These are phyloP conservation scores for Trachurus trachurus DNA, from an alignment of 2,797 vertebrate genomes.

Conservation along the genomic window DNA sequence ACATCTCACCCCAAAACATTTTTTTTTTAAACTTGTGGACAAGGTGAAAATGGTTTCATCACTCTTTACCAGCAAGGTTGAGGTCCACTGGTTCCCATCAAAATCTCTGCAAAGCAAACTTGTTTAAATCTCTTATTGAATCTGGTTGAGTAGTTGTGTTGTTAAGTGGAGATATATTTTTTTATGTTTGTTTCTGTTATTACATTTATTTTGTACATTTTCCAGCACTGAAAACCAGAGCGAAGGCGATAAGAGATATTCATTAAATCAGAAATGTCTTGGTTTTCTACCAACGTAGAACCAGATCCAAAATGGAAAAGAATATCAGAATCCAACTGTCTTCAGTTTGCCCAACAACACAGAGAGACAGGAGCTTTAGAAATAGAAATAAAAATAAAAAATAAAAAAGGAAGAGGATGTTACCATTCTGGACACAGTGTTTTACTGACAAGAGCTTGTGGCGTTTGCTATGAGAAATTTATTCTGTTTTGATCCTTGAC, in stretches of 20 bases:
- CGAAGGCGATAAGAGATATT: not conserved
- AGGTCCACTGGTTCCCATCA: not conserved
- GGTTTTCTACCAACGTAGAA: not conserved
- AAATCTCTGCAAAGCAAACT: not conserved
- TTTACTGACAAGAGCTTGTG: slow-evolving; percentile 8
- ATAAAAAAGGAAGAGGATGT: not conserved
- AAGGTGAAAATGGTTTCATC: not conserved
- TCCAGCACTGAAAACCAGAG: not conserved
- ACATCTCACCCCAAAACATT: slow-evolving; percentile 3
- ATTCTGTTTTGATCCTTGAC: slow-evolving; percentile 3
- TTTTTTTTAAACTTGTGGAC: slow-evolving; percentile 2
- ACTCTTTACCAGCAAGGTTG: not conserved
- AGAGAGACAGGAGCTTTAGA: slow-evolving; percentile 8
- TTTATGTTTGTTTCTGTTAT: not conserved
- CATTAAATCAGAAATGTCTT: not conserved
- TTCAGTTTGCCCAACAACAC: slow-evolving; percentile 1
- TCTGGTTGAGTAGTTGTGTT: not conserved
- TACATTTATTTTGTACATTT: not conserved
- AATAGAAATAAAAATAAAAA: not conserved
- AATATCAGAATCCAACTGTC: slow-evolving; percentile 19
- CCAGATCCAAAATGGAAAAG: slow-evolving; percentile 11
- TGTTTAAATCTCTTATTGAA: not conserved
- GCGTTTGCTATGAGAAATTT: not conserved
- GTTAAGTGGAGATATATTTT: too few species aligned
- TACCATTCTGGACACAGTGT: not conserved